Evolutionary conservation across 2,113 vertebrate genomes (phyloP), one percentile per base, ranked within the genome.

Genomic region (Spermophilus dauricus): DNA sequence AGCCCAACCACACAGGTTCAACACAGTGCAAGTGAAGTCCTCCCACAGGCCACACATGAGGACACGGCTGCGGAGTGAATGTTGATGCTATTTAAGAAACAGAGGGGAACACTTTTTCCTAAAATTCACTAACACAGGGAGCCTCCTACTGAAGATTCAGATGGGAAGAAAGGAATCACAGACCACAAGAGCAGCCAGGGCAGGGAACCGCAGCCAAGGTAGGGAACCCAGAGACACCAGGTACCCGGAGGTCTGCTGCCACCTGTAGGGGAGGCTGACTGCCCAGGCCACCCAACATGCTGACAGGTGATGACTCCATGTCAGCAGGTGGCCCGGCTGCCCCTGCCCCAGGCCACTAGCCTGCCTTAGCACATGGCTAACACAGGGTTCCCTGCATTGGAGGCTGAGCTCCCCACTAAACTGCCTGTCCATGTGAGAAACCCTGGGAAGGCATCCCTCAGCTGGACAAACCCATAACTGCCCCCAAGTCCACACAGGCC

Each of bases 401-500:
- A 48, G 24, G 8, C 69, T 39, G 30, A 17, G 34, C 11, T 73
- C 17, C 70, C 51, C 8, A 14, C 56, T 20, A 4, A 56, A 42
- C 37, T 28, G 42, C 37, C 84, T 1, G 14, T 58, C 48, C 22
- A n/a, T 10, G 37, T 11, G 26, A 48, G 51, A n/a, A 34, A 63
- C 48, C 34, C 2, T 6, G 10, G 16, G n/a, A 13, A 56, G n/a
- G 85, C 63, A 42, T 16, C 77, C 18, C 0, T 53, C 16, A 32
- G 76, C 77, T 39, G 48, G 51, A 70, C n/a, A 20, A 69, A 30
- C 75, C 58, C 2, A 3, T 11, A 42, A 37, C 67, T 12, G 32
- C 4, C 4, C 32, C n/a, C 0, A 1, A 24, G 28, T 8, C 85
- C 39, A 20, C 65, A 17, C 4, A 6, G n/a, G 32, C 1, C 2